phyloP scores from a whole-genome alignment of 2,113 vertebrate species.

The Amia ocellicauda region DNA sequence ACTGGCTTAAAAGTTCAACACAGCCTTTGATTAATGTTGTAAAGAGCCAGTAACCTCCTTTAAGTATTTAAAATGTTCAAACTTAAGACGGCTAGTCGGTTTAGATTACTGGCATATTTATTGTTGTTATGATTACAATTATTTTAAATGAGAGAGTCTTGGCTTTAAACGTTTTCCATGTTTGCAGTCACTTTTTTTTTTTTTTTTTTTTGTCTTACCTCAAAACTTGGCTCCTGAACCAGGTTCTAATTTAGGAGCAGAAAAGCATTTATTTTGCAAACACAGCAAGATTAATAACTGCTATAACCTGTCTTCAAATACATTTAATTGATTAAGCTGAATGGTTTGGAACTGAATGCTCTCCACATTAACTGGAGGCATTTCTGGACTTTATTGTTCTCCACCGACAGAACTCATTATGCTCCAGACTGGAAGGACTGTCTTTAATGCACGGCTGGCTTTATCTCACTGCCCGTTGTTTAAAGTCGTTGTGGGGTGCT shows the following conservation, averaged over 20 bases:
- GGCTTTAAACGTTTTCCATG: not conserved
- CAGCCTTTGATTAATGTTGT: no score
- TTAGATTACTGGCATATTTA: no score
- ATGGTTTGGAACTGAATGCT: not conserved
- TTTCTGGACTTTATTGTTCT: not conserved
- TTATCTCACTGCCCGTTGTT: not conserved
- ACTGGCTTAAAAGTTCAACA: no score
- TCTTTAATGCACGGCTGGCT: not conserved
- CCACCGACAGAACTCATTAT: not conserved
- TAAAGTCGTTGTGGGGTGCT: not conserved
- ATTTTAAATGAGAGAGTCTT: not conserved
- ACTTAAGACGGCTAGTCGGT: no score
- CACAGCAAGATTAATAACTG: constrained; percentile 7
- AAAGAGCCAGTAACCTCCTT: no score
- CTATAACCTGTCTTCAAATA: not conserved
- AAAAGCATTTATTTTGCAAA: not conserved
- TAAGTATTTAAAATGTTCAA: no score
- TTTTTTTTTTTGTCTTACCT: no score
- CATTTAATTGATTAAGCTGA: not conserved
- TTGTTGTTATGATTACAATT: no score
- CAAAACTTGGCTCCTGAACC: not conserved
- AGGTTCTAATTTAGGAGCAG: not conserved
- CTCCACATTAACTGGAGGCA: not conserved
- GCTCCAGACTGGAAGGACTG: not conserved
- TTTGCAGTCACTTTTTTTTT: no score